These are phyloP conservation scores for Zosterops borbonicus DNA, from an alignment of 2,113 vertebrate species.

Conservation along the genomic window DNA sequence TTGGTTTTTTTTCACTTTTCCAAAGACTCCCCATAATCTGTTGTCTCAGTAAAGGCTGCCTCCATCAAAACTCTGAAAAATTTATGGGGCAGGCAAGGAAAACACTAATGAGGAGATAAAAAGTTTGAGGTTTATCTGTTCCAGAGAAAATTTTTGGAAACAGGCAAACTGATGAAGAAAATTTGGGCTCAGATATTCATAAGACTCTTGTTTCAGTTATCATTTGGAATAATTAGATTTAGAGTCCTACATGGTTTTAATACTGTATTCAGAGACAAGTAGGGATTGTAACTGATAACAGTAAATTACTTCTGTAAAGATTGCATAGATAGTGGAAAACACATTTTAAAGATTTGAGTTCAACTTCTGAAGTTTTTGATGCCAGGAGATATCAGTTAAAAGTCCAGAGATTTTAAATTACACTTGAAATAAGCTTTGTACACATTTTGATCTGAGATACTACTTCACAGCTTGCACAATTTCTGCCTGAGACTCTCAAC, in stretches of 20 bases:
- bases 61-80: neutral
- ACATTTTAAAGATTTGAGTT: neutral
- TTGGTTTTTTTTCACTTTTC: neutral
- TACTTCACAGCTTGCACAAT: neutral
- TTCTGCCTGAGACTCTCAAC: neutral
- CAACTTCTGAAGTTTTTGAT: neutral
- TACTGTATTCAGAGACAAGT: neutral
- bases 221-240: neutral
- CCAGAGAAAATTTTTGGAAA: neutral
- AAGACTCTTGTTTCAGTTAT: neutral
- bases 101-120: neutral
- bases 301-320: neutral
- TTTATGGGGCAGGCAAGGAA: rapidly evolving
- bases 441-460: neutral
- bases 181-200: neutral
- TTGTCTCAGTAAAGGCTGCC: neutral
- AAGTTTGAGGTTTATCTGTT: neutral
- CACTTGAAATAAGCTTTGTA: neutral
- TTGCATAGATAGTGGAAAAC: neutral
- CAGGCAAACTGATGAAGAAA: neutral
- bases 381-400: neutral
- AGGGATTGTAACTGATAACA: neutral
- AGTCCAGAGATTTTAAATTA: neutral
- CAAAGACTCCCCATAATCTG: neutral
- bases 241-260: neutral